Evolutionary conservation across 2,113 vertebrate species (phyloP), one percentile per base, ranked within the genome.

Genomic region (Mungos mungo): DNA sequence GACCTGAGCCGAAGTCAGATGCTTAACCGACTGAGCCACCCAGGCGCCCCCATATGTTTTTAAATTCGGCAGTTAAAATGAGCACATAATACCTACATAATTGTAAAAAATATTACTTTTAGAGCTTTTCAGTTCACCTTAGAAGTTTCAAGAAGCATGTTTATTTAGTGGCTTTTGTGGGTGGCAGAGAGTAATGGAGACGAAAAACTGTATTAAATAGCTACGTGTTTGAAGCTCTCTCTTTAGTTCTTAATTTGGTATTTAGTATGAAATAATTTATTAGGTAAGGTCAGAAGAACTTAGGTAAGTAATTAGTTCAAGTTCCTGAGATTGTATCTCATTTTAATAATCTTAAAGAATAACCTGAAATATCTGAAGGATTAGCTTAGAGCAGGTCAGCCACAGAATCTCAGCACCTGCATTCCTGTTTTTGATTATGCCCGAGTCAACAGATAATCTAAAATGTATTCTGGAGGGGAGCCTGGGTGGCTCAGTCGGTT

Each of bases 231-330:
- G 71, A 87, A 92, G 35, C 25, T 82, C 23, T 76, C 90, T 87
- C 52, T 66, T 96, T 88, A 79, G 52, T 14, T 97, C 60, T 52
- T 93, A 66, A 79, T 83, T 87, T 85, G 88, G 9, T 89, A 82
- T 92, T 60, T 50, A 41, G 18, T 88, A 35, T 80, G 50, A 33
- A 79, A 63, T 47, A 60, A 50, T 91, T 69, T 71, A 41, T 65
- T 45, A 94, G 35, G 38, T 45, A 71, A 90, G 38, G 3, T 71
- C 15, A 69, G 66, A 88, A 94, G 27, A 89, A 92, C 21, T 65
- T 80, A 69, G 47, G 23, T 82, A 52, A 77, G 69, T 84, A 60
- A 79, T 82, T 95, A 90, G 52, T 71, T 89, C 52, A 90, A 74
- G 38, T 85, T 94, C 41, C 25, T 54, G 25, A 88, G 38, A 16